Conservation (phyloP, 2,888 invertebrate species). For the Papilio protenor region DNA sequence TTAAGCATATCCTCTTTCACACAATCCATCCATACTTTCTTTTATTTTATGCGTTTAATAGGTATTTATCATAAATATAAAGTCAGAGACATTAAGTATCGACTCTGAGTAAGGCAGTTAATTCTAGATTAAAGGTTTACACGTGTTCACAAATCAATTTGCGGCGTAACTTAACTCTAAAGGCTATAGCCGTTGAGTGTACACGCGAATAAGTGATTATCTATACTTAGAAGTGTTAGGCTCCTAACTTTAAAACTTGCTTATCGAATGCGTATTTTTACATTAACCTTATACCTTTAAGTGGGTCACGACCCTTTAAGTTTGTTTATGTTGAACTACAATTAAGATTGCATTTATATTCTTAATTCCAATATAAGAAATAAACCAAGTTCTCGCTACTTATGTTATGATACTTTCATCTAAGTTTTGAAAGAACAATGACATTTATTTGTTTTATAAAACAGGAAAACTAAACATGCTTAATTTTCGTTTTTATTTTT, state of each 20-base stretch:
- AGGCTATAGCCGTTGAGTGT: neutral
- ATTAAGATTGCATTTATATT: neutral
- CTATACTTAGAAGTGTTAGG: slow-evolving; percentile 12
- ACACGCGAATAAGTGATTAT: slow-evolving; percentile 38
- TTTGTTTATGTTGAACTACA: neutral
- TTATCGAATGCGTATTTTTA: slow-evolving; percentile 27
- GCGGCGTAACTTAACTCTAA: slow-evolving; percentile 8
- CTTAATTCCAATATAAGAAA: neutral
- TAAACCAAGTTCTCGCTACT: neutral
- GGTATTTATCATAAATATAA: neutral
- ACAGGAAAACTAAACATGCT: no score
- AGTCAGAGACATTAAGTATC: neutral
- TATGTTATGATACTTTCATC: no score
- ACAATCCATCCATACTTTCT: no score
- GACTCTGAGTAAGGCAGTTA: neutral
- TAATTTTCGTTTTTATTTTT: no score
- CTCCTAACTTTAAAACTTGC: slow-evolving; percentile 24
- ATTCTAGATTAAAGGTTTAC: neutral
- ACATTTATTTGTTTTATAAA: no score
- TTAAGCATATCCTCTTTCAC: no score
- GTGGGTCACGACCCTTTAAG: slow-evolving; percentile 18
- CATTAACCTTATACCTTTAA: slow-evolving; percentile 18
- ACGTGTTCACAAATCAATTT: slow-evolving; percentile 18
- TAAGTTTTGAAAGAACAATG: no score
- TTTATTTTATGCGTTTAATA: neutral